A percentile compares a stretch with the other conserved stretches of the same genome.
Conservation (phyloP, 2,113 vertebrate genomes). For the Chloropsis cyanopogon region DNA sequence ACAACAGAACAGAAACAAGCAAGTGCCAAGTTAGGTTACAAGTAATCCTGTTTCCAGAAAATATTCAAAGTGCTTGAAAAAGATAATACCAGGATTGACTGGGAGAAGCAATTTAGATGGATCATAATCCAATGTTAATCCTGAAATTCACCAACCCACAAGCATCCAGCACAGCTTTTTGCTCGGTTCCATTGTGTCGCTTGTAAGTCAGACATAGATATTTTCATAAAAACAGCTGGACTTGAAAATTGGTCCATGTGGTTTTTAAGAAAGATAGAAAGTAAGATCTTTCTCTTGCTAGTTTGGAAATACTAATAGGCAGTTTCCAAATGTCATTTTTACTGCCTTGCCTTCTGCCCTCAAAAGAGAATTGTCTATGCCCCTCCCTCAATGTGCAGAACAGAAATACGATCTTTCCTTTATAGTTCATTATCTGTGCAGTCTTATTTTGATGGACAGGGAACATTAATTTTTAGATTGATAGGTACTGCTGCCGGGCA, state of each 20-base stretch:
- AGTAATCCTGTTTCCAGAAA: not conserved
- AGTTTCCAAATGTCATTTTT: not conserved
- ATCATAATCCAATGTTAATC: not conserved
- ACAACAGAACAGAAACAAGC: not conserved
- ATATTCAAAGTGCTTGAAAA: not conserved
- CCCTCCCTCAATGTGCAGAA: not conserved
- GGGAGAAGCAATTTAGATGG: not conserved
- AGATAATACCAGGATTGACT: not conserved
- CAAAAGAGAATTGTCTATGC: not conserved
- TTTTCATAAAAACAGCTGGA: not conserved
- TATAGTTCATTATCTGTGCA: not conserved
- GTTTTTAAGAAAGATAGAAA: not conserved
- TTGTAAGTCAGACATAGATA: not conserved
- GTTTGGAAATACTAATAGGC: not conserved
- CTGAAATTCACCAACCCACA: not conserved
- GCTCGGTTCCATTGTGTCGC: rapidly evolving
- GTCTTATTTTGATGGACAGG: not conserved
- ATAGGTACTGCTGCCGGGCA: not conserved
- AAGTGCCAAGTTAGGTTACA: not conserved
- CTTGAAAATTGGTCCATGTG: not conserved
- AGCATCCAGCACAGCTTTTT: not conserved
- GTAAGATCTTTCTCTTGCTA: not conserved
- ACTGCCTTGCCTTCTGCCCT: not conserved
- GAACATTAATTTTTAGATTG: not conserved
- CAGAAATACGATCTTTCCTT: not conserved